Conservation (phyloP, 2,888 invertebrate species). For the Oithona nana region DNA sequence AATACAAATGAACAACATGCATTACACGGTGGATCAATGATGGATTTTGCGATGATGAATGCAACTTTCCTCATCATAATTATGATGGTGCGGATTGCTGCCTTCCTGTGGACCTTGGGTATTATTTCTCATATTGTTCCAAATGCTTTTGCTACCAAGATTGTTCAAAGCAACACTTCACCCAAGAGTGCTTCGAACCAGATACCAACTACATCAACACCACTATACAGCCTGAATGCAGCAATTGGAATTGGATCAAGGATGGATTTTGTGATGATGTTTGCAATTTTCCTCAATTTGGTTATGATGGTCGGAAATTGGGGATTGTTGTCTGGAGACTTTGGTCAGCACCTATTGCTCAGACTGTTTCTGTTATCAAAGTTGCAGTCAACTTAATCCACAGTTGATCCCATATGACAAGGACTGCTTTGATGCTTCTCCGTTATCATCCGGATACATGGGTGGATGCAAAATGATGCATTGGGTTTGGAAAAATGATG, state of each 20-base stretch:
- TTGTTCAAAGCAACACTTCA: background rate
- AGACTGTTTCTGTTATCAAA: background rate
- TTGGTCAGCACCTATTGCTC: too few species aligned
- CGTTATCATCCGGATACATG: too few species aligned
- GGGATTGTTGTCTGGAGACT: background rate
- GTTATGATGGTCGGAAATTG: background rate
- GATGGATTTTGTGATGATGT: background rate
- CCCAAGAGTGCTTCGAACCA: background rate
- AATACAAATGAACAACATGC: too few species aligned
- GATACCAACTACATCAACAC: background rate
- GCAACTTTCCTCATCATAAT: background rate
- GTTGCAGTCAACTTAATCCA: too few species aligned
- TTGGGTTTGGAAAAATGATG: background rate
- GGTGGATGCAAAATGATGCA: too few species aligned
- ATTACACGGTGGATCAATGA: too few species aligned
- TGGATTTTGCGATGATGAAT: background rate
- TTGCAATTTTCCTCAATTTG: background rate
- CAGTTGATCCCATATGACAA: too few species aligned
- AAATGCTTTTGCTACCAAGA: background rate
- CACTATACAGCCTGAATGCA: too few species aligned
- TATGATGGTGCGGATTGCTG: background rate
- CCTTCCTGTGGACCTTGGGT: too few species aligned
- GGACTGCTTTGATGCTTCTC: too few species aligned
- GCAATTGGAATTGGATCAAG: too few species aligned
- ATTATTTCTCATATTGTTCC: too few species aligned